phyloP scores from a whole-genome alignment of 2,797 vertebrate genomes.

The Mormyrus proboscirostris region DNA sequence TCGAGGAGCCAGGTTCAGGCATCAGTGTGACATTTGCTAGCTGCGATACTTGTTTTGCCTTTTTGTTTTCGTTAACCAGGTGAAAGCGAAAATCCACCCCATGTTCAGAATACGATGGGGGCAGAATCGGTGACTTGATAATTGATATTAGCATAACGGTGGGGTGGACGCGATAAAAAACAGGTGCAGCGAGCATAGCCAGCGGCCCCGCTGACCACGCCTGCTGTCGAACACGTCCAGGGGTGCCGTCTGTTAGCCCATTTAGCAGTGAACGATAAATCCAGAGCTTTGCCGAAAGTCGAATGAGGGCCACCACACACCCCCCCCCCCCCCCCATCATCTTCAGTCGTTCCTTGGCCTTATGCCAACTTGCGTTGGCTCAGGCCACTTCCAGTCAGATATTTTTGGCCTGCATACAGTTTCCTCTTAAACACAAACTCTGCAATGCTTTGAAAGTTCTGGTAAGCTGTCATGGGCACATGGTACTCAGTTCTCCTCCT shows the following conservation, averaged over 20 bases:
- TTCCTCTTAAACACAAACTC: slow-evolving; percentile 16
- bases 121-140: not conserved
- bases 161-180: not conserved
- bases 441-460: slow-evolving; percentile 22
- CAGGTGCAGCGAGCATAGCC: not conserved
- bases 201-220: slow-evolving; percentile 7
- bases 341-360: not conserved
- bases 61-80: not conserved
- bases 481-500: not conserved
- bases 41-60: not conserved
- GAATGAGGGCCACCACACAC: not conserved
- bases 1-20: not conserved
- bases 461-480: slow-evolving; percentile 12
- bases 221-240: not conserved
- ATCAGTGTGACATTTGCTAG: not conserved
- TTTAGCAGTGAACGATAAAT: slow-evolving; percentile 23
- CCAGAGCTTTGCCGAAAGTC: slow-evolving; percentile 7
- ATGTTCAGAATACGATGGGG: not conserved
- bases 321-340: not conserved
- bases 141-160: not conserved
- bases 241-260: slow-evolving; percentile 19
- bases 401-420: slow-evolving; percentile 19
- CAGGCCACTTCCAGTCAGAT: slow-evolving; percentile 24
- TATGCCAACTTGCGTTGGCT: slow-evolving; percentile 22
- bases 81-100: not conserved